These are phyloP conservation scores for Drosophila chauvacae DNA, from an alignment of 1,140 invertebrate species.

Conservation along the genomic window DNA sequence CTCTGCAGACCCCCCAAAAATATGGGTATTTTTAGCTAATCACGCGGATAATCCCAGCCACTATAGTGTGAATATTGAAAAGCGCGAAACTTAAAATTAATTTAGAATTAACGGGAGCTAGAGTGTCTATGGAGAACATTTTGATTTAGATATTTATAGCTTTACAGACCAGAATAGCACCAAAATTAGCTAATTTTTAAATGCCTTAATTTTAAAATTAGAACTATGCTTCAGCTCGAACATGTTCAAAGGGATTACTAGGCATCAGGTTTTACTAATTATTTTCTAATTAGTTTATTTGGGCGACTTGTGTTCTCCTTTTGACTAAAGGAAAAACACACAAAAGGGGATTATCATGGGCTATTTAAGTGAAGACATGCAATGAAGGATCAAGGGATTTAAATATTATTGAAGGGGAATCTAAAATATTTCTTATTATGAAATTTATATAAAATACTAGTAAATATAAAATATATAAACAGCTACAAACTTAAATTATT, in stretches of 20 bases:
- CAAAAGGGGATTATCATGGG: not conserved
- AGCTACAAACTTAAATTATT: not conserved
- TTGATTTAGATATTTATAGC: not conserved
- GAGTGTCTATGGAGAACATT: conserved; percentile 4
- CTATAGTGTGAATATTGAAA: conserved; percentile 39
- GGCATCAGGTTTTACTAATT: conserved; percentile 10
- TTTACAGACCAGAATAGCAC: not conserved
- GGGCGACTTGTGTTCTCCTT: not conserved
- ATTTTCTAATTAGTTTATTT: conserved; percentile 23
- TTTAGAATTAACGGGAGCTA: conserved; percentile 1
- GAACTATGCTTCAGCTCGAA: conserved; percentile 2
- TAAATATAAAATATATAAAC: not conserved
- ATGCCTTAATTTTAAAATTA: conserved; percentile 7
- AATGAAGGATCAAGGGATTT: not conserved
- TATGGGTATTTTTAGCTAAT: conserved; percentile 71
- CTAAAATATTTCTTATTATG: not conserved
- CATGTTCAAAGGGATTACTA: conserved; percentile 15
- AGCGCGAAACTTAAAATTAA: not conserved
- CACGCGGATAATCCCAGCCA: conserved; percentile 66
- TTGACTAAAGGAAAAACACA: not conserved
- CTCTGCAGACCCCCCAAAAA: conserved; percentile 1
- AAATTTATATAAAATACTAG: not conserved
- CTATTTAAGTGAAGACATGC: not conserved
- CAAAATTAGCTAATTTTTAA: conserved; percentile 11
- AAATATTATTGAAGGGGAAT: not conserved